phyloP scores from a whole-genome alignment of 2,113 vertebrate genomes.

The Silurus meridionalis region DNA sequence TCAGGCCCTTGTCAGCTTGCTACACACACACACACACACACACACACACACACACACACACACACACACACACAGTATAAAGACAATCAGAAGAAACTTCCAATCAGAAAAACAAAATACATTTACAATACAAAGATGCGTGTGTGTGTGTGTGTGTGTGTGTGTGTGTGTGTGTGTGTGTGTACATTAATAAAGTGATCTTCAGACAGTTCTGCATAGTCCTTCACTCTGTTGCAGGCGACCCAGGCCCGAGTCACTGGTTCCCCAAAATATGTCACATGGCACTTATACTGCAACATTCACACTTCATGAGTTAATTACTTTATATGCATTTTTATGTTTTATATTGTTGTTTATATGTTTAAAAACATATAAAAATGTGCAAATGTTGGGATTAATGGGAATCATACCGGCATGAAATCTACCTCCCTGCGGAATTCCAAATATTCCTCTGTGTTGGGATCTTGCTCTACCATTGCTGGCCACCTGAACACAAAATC shows the following conservation, averaged over 20 bases:
- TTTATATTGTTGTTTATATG: too few relatives aligned
- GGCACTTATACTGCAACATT: conserved; percentile 68
- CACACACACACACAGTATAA: not conserved
- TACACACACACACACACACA: conserved; percentile 15
- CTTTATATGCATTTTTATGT: too few relatives aligned
- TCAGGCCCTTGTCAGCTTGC: not conserved
- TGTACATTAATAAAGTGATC: conserved; percentile 58
- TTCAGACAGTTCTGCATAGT: conserved; percentile 60
- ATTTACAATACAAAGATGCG: not conserved
- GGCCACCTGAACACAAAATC: conserved; percentile 69
- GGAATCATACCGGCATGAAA: conserved; percentile 63
- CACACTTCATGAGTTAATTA: not conserved
- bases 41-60: not conserved
- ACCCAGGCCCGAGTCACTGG: conserved; percentile 72
- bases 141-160: not conserved
- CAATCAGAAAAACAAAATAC: not conserved
- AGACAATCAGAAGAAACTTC: not conserved
- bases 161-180: conserved; percentile 8
- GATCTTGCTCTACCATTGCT: conserved; percentile 72
- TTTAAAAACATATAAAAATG: not conserved
- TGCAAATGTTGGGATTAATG: not conserved
- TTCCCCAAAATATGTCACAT: conserved; percentile 75
- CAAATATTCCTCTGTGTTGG: conserved; percentile 67
- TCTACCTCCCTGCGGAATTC: conserved; percentile 65
- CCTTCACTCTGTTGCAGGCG: conserved; percentile 62